Evolutionary conservation across 2,797 vertebrate species (phyloP).

Genomic region (Brachymystax lenok): DNA sequence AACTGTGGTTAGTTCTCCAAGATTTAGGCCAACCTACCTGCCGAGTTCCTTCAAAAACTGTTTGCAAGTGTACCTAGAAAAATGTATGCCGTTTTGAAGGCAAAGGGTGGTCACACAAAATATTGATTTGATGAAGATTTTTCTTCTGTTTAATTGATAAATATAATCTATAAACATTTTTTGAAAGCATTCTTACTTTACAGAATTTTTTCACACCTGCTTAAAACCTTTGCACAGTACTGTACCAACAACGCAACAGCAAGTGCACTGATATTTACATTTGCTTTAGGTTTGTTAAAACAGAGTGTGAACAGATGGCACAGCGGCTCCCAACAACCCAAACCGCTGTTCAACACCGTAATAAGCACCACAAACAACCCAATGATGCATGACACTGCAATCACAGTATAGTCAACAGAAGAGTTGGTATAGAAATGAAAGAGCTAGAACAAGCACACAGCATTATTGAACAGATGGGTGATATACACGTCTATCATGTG

Average conservation of each 20-base stretch:
- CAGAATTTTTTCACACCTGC: too few species aligned
- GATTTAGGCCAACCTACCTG: slow-evolving; percentile 25
- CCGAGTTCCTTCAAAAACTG: slow-evolving; percentile 37
- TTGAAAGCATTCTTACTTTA: too few species aligned
- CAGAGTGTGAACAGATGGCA: too few species aligned
- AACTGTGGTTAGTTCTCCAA: slow-evolving; percentile 9
- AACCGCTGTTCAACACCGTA: neutral
- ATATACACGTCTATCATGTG: neutral
- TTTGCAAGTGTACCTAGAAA: slow-evolving; percentile 21
- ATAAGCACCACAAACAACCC: neutral
- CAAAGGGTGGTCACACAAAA: slow-evolving; percentile 10
- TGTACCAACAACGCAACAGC: too few species aligned
- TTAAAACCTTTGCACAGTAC: too few species aligned
- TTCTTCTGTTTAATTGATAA: neutral
- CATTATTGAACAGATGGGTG: neutral
- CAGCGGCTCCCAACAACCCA: too few species aligned
- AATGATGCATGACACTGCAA: neutral
- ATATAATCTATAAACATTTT: too few species aligned
- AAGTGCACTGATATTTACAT: too few species aligned
- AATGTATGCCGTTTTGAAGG: slow-evolving; percentile 17
- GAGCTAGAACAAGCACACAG: neutral
- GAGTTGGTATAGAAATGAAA: neutral
- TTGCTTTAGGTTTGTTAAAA: too few species aligned
- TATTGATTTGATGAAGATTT: slow-evolving; percentile 1
- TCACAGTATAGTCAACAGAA: neutral